phyloP scores from a whole-genome alignment of 2,888 invertebrate genomes.

The Neoitamus cyanurus region DNA sequence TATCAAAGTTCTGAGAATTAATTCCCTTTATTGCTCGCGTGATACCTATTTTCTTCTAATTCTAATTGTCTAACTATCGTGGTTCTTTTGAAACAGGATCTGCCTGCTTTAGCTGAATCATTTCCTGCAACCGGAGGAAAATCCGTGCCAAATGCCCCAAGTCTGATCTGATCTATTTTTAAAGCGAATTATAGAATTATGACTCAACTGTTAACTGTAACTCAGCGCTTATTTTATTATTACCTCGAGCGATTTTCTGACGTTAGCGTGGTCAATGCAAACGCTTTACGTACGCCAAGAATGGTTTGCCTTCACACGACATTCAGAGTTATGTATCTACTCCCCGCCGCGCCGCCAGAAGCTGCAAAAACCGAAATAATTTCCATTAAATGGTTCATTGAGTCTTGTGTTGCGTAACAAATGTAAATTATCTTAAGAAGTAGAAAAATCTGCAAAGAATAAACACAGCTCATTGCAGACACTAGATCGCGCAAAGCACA shows the following conservation, averaged over 20 bases:
- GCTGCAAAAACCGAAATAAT: slow-evolving; percentile 3
- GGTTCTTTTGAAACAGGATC: background rate
- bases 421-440: slow-evolving; percentile 28
- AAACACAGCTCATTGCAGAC: slow-evolving; percentile 10
- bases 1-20: too few relatives aligned
- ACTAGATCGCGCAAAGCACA: background rate
- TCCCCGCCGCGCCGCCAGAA: background rate
- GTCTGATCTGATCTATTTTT: background rate
- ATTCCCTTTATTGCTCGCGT: too few relatives aligned
- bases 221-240: background rate
- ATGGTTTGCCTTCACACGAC: slow-evolving; percentile 40
- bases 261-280: background rate
- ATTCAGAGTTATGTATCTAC: slow-evolving; percentile 30
- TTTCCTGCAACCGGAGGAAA: slow-evolving; percentile 7
- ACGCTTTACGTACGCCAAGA: background rate
- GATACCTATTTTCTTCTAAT: too few relatives aligned
- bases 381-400: slow-evolving; percentile 46
- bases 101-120: background rate
- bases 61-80: too few relatives aligned
- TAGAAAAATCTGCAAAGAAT: slow-evolving; percentile 13
- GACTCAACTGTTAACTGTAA: slow-evolving; percentile 1
- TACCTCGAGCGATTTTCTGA: slow-evolving; percentile 15
- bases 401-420: slow-evolving; percentile 43
- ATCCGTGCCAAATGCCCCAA: background rate
- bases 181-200: slow-evolving; percentile 13